Conservation (phyloP, 2,888 invertebrate species). For the Myopa testacea region DNA sequence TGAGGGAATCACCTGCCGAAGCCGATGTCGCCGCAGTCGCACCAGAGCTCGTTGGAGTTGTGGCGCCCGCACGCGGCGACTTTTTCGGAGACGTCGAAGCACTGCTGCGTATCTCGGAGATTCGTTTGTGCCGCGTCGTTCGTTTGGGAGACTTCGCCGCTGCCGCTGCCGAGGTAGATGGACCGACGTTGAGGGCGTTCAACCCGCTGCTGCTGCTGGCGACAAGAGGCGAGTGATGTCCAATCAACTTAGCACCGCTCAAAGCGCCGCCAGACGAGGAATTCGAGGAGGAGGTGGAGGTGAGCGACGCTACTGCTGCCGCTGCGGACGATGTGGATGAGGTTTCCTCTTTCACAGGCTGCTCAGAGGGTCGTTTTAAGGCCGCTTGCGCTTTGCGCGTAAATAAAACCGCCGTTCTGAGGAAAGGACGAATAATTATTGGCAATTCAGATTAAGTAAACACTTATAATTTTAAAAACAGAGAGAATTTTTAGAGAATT, state of each 20-base stretch:
- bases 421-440: slow-evolving; percentile 17
- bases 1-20: slow-evolving; percentile 23
- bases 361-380: slow-evolving; percentile 66
- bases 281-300: slow-evolving; percentile 40
- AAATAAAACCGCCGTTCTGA: slow-evolving; percentile 80
- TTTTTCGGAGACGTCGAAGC: slow-evolving; percentile 65
- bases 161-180: slow-evolving; percentile 49
- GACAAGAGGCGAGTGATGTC: slow-evolving; percentile 48
- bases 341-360: slow-evolving; percentile 61
- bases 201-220: slow-evolving; percentile 32
- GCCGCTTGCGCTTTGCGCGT: slow-evolving; percentile 78
- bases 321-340: slow-evolving; percentile 54
- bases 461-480: neutral
- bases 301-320: slow-evolving; percentile 51
- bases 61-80: slow-evolving; percentile 54
- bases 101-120: slow-evolving; percentile 58
- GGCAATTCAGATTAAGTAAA: neutral
- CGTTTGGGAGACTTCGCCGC: slow-evolving; percentile 64
- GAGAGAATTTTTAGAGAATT: no score
- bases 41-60: slow-evolving; percentile 42
- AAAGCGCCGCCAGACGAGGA: slow-evolving; percentile 51
- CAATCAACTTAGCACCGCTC: slow-evolving; percentile 39
- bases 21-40: slow-evolving; percentile 44
- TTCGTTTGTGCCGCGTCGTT: slow-evolving; percentile 61
- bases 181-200: slow-evolving; percentile 42